Evolutionary conservation across 92 coral and sea anemone species (phyloP).

Genomic region (Metridium senile): DNA sequence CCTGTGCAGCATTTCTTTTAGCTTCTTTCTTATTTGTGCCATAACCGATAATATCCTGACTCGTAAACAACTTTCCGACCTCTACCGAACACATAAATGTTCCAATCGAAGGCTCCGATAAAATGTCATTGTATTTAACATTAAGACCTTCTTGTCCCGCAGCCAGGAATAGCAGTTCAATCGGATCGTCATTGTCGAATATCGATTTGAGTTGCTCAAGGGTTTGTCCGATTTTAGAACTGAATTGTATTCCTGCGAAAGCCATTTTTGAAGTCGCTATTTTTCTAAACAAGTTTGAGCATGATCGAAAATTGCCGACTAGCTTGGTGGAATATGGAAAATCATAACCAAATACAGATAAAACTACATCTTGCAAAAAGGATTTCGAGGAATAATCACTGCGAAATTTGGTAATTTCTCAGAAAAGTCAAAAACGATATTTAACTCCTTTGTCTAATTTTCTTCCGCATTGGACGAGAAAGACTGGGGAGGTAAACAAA

Average conservation of each 20-base stretch:
- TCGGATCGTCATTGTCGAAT: background rate
- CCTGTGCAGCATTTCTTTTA: slow-evolving; percentile 59
- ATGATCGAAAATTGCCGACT: no score
- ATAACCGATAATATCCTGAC: slow-evolving; percentile 11
- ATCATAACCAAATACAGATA: no score
- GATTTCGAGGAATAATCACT: no score
- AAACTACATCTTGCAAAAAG: no score
- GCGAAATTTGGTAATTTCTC: no score
- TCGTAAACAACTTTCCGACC: slow-evolving; percentile 3
- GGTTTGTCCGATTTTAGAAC: slow-evolving; percentile 6
- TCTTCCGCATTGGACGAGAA: slow-evolving; percentile 1
- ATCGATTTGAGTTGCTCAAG: slow-evolving; percentile 3
- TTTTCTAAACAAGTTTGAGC: no score
- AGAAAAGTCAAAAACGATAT: background rate
- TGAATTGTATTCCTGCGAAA: background rate
- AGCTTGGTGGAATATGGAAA: no score
- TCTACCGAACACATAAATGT: slow-evolving; percentile 25
- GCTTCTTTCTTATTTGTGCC: slow-evolving; percentile 60
- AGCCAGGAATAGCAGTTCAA: slow-evolving; percentile 14
- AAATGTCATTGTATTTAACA: slow-evolving; percentile 3
- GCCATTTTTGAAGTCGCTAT: no score
- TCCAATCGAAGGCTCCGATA: background rate
- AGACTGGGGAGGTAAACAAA: slow-evolving; percentile 13
- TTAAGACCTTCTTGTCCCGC: slow-evolving; percentile 7
- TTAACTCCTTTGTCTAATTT: background rate